Conservation (phyloP, 2,888 invertebrate genomes). For the Aphidoletes aphidimyza region DNA sequence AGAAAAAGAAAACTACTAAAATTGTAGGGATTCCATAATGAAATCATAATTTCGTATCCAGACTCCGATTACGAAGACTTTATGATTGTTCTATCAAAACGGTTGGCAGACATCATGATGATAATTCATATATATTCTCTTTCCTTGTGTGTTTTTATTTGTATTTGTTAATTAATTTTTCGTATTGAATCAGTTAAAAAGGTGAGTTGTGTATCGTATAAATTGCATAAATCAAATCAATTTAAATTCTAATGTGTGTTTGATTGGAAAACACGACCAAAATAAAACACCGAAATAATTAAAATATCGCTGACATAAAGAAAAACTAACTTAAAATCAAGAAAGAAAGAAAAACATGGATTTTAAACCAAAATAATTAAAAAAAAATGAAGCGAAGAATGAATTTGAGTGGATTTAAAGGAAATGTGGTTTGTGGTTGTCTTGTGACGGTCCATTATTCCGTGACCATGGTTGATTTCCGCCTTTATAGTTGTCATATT, state of each 20-base stretch:
- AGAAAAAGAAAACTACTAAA: no score
- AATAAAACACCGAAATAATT: no score
- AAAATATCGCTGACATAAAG: no score
- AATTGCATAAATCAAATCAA: no score
- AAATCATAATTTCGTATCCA: neutral
- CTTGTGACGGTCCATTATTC: constrained; percentile 48
- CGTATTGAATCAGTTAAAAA: no score
- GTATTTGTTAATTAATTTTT: no score
- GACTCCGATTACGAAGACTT: neutral
- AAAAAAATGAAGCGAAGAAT: neutral
- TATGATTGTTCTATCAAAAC: neutral
- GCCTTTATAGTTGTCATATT: constrained; percentile 50
- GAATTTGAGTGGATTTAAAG: neutral
- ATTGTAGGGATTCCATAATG: no score
- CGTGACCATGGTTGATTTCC: constrained; percentile 51
- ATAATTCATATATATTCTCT: neutral
- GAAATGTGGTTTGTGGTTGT: constrained; percentile 42
- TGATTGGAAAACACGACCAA: no score
- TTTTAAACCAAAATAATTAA: neutral
- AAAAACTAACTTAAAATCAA: no score
- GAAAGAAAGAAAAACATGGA: neutral
- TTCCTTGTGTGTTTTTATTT: neutral
- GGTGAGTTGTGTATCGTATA: no score
- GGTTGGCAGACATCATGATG: neutral
- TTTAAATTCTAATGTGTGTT: no score